phyloP scores from a whole-genome alignment of 2,797 vertebrate genomes.

The Brachyalestes nurse region DNA sequence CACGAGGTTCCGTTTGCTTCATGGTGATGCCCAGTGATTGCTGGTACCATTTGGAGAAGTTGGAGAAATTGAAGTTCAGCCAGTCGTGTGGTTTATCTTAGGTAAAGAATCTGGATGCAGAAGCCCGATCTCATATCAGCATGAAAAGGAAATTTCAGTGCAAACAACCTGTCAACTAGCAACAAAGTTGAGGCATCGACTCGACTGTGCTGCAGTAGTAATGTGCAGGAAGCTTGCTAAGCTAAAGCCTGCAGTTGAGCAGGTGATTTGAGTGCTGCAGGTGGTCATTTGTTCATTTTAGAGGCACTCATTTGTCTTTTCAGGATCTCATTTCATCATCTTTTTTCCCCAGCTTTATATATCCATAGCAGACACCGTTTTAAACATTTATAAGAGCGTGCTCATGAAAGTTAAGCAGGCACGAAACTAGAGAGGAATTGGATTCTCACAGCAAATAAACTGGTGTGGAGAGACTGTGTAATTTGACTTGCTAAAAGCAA shows the following conservation, averaged over 20 bases:
- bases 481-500: constrained; percentile 59
- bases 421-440: constrained; percentile 42
- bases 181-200: constrained; percentile 9
- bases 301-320: constrained; percentile 37
- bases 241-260: not conserved
- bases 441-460: constrained; percentile 56
- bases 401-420: constrained; percentile 57
- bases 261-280: not conserved
- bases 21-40: constrained; percentile 28
- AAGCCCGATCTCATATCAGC: not conserved
- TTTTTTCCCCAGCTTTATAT: constrained; percentile 28
- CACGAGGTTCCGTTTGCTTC: constrained; percentile 45
- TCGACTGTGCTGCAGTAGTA: constrained; percentile 13
- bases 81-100: constrained; percentile 14
- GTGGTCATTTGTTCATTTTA: constrained; percentile 5
- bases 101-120: not conserved
- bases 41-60: constrained; percentile 24
- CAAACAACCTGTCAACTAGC: not conserved
- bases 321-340: constrained; percentile 25
- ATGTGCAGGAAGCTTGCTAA: not conserved
- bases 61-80: not conserved
- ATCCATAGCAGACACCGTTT: constrained; percentile 44
- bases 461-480: constrained; percentile 34
- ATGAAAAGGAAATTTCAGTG: not conserved
- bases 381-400: constrained; percentile 58